Percentiles rank a stretch among this genome's conserved stretches.
phyloP scores from a whole-genome alignment of 2,797 vertebrate genomes.

The Phoebastria nigripes region DNA sequence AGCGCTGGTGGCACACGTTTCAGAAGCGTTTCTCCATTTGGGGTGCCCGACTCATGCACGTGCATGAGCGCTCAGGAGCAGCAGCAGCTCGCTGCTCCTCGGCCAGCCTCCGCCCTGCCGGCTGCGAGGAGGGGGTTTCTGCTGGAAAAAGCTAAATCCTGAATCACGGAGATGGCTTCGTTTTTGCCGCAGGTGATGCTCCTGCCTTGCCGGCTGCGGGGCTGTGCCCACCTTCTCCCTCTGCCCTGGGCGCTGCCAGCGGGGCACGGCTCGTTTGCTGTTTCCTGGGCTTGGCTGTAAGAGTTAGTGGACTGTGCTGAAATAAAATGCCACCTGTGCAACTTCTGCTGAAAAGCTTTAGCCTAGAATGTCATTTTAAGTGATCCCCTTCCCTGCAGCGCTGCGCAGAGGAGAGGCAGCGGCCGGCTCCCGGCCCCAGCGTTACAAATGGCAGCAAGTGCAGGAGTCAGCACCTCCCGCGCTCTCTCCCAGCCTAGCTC shows the following conservation, averaged over 20 bases:
- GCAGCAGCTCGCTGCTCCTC: neutral
- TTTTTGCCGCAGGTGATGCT: neutral
- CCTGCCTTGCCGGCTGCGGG: neutral
- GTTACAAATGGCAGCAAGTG: accelerated
- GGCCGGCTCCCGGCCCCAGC: accelerated
- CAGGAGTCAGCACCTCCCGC: neutral
- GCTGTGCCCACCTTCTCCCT: neutral
- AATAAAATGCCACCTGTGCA: neutral
- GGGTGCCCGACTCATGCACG: no score
- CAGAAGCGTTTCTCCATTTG: neutral
- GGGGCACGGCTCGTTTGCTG: accelerated
- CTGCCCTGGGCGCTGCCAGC: neutral
- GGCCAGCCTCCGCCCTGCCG: no score
- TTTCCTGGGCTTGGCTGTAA: neutral
- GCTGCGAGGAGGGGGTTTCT: neutral
- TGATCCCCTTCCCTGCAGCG: neutral
- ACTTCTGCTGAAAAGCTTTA: neutral
- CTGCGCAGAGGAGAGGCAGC: neutral
- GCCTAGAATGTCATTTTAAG: no score
- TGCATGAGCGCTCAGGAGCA: accelerated
- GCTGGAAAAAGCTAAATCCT: neutral
- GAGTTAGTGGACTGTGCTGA: no score
- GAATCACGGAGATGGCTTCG: accelerated
- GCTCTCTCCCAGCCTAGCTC: neutral
- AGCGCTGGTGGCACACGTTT: neutral